Conservation (phyloP, 2,888 invertebrate genomes). For the Drosophila recens region DNA sequence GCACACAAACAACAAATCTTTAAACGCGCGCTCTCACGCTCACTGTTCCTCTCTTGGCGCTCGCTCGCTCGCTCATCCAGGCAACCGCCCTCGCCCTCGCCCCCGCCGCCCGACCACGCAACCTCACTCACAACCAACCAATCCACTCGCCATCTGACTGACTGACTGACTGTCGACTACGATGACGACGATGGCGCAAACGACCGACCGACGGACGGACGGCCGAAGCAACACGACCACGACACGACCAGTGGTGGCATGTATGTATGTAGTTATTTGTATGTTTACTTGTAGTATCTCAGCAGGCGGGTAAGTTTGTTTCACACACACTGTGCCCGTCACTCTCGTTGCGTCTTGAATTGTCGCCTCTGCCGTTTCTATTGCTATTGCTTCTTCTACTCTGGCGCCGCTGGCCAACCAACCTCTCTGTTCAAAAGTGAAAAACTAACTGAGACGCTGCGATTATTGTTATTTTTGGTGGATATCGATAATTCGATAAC, state of each 20-base stretch:
- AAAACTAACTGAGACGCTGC: constrained; percentile 79
- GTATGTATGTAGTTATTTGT: constrained; percentile 55
- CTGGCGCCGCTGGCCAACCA: constrained; percentile 59
- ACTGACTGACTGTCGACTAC: constrained; percentile 47
- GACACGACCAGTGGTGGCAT: constrained; percentile 60
- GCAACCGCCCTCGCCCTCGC: constrained; percentile 27
- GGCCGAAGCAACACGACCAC: constrained; percentile 52
- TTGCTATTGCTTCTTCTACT: constrained; percentile 44
- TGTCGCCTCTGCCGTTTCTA: constrained; percentile 54
- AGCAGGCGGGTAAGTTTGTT: constrained; percentile 65
- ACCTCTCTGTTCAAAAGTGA: constrained; percentile 83
- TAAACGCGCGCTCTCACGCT: constrained; percentile 53
- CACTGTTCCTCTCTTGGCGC: constrained; percentile 53
- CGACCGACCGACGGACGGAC: constrained; percentile 36
- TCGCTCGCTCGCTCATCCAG: constrained; percentile 55
- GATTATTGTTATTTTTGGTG: constrained; percentile 49
- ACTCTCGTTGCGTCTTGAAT: constrained; percentile 58
- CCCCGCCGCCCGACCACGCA: constrained; percentile 34
- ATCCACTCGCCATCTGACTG: constrained; percentile 58
- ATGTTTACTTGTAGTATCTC: constrained; percentile 72
- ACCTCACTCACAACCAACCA: constrained; percentile 39
- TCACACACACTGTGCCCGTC: constrained; percentile 59
- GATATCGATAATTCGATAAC: constrained; percentile 45
- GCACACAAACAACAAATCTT: constrained; percentile 57
- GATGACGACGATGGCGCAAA: constrained; percentile 34